phyloP scores from a whole-genome alignment of 2,113 vertebrate species.

The Prolemur simus region DNA sequence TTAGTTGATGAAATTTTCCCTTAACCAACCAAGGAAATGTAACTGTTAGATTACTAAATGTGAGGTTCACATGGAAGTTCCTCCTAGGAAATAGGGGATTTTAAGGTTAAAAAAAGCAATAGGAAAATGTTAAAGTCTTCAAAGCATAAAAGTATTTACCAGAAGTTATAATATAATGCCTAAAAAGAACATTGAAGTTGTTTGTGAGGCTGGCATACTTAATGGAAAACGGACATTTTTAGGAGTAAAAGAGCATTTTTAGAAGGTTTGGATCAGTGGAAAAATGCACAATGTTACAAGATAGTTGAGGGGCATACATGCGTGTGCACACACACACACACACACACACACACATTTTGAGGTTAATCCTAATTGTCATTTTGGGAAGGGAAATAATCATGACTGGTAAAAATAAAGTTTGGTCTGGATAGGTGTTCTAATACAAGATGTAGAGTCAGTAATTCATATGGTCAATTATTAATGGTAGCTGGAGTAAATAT shows the following conservation, averaged over 20 bases:
- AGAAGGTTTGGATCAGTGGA: neutral
- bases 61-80: neutral
- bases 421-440: neutral
- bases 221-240: neutral
- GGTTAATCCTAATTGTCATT: neutral
- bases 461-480: neutral
- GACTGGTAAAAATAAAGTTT: neutral
- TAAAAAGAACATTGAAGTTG: neutral
- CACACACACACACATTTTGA: neutral
- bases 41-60: neutral
- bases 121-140: neutral
- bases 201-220: neutral
- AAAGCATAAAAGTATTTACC: neutral
- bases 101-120: neutral
- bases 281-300: neutral
- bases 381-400: neutral
- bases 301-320: neutral
- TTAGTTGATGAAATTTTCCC: neutral
- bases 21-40: neutral
- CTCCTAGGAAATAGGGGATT: neutral
- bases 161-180: neutral
- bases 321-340: neutral
- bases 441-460: neutral
- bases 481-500: neutral
- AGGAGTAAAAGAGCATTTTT: neutral